Percentiles rank a stretch among this genome's conserved stretches.
phyloP scores from a whole-genome alignment of 2,113 vertebrate genomes.

The Girardinichthys multiradiatus region DNA sequence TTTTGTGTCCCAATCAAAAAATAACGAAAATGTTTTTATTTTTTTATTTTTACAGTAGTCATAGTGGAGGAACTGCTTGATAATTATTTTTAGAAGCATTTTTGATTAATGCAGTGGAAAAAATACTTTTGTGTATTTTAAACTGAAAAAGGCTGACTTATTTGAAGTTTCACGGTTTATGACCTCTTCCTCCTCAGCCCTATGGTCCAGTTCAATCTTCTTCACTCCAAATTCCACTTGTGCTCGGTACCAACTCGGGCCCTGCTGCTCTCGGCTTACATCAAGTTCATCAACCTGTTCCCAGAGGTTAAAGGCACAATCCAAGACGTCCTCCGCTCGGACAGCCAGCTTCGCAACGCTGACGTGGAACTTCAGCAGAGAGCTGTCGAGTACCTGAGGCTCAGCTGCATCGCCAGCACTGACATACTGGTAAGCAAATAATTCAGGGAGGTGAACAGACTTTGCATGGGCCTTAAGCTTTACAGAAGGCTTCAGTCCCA shows the following conservation, averaged over 20 bases:
- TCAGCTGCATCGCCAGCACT: slow-evolving; percentile 91
- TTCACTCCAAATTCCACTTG: slow-evolving; percentile 94
- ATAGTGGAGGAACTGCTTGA: too few relatives aligned
- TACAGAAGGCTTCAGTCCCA: too few relatives aligned
- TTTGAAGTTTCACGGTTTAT: not conserved
- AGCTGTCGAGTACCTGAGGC: slow-evolving; percentile 92
- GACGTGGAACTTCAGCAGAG: slow-evolving; percentile 94
- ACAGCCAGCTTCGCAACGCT: slow-evolving; percentile 92
- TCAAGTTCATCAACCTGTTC: slow-evolving; percentile 96
- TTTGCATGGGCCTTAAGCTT: not conserved
- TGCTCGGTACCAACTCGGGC: slow-evolving; percentile 91
- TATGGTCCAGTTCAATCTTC: slow-evolving; percentile 91
- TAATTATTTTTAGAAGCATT: too few relatives aligned
- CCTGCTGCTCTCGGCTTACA: slow-evolving; percentile 91
- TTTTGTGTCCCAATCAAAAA: too few relatives aligned
- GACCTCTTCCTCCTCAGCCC: slow-evolving; percentile 74
- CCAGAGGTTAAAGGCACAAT: slow-evolving; percentile 94
- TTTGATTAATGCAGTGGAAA: too few relatives aligned
- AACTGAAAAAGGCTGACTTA: not conserved
- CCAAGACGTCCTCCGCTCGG: slow-evolving; percentile 90
- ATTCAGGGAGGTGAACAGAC: not conserved
- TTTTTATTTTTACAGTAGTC: too few relatives aligned
- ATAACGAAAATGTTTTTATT: too few relatives aligned
- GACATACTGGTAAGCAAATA: slow-evolving; percentile 86
- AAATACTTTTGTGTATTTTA: too few relatives aligned